Evolutionary conservation across 2,888 invertebrate species (phyloP).

Genomic region (Ischnura elegans): DNA sequence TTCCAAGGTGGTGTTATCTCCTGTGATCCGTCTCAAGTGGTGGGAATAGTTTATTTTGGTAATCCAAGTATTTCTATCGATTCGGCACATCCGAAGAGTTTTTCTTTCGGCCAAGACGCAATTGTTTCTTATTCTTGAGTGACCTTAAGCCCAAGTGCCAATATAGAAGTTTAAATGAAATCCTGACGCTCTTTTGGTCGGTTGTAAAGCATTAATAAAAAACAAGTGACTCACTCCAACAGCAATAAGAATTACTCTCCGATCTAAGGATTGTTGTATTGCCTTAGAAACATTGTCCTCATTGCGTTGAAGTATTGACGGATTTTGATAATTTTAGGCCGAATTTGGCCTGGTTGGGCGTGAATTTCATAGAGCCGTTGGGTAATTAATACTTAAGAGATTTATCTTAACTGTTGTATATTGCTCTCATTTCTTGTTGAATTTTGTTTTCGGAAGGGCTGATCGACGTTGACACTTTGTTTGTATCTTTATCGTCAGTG

Average conservation of each 20-base stretch:
- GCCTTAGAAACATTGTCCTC: background rate
- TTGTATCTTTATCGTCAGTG: background rate
- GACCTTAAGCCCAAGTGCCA: conserved; percentile 9
- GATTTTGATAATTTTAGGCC: conserved; percentile 12
- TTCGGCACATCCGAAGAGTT: background rate
- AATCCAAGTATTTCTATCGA: background rate
- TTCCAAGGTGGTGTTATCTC: background rate
- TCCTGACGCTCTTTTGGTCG: background rate
- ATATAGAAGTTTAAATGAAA: background rate
- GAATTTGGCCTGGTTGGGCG: background rate
- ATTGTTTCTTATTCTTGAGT: background rate
- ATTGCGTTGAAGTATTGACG: background rate
- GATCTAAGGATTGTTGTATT: background rate
- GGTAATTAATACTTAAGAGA: background rate
- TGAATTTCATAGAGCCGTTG: background rate
- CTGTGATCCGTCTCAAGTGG: background rate
- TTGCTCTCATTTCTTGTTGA: background rate
- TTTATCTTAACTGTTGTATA: background rate
- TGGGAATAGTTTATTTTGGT: conserved; percentile 26
- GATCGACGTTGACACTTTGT: background rate
- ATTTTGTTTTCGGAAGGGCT: background rate
- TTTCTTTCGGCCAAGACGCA: background rate
- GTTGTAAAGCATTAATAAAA: background rate
- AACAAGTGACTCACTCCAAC: conserved; percentile 10
- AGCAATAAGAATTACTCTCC: conserved; percentile 17